Conservation (phyloP, 2,888 invertebrate genomes). For the Sipha maydis region DNA sequence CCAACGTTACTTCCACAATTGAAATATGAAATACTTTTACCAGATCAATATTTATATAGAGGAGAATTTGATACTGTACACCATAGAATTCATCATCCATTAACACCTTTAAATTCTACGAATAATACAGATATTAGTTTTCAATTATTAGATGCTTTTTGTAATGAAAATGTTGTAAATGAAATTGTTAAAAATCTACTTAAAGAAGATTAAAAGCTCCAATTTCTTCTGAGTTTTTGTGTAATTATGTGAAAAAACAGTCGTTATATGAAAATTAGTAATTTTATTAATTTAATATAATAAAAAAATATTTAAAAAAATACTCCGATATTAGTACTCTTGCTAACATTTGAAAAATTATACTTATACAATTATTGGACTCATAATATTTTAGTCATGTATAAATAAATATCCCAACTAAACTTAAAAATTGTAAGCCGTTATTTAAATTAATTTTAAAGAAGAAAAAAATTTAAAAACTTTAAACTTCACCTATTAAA, state of each 20-base stretch:
- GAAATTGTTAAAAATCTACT: slow-evolving; percentile 38
- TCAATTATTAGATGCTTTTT: slow-evolving; percentile 37
- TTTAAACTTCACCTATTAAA: too few relatives aligned
- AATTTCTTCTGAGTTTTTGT: neutral
- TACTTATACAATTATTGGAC: too few relatives aligned
- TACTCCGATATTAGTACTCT: too few relatives aligned
- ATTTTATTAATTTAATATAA: neutral
- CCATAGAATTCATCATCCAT: slow-evolving; percentile 20
- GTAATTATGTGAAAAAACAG: neutral
- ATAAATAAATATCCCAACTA: too few relatives aligned
- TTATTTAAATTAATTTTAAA: too few relatives aligned
- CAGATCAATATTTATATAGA: slow-evolving; percentile 21
- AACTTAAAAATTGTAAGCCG: too few relatives aligned
- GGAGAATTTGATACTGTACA: slow-evolving; percentile 18
- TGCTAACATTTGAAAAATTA: too few relatives aligned
- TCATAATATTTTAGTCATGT: too few relatives aligned
- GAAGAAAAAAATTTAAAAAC: too few relatives aligned
- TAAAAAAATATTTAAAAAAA: neutral
- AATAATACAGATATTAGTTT: slow-evolving; percentile 2
- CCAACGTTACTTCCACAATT: neutral
- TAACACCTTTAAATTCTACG: neutral
- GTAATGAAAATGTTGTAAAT: slow-evolving; percentile 47
- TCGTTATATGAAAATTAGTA: too few relatives aligned
- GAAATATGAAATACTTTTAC: neutral
- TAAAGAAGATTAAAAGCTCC: neutral